Base-by-base conservation (phyloP, 2,797 vertebrate genomes). In the Champsocephalus gunnari region DNA sequence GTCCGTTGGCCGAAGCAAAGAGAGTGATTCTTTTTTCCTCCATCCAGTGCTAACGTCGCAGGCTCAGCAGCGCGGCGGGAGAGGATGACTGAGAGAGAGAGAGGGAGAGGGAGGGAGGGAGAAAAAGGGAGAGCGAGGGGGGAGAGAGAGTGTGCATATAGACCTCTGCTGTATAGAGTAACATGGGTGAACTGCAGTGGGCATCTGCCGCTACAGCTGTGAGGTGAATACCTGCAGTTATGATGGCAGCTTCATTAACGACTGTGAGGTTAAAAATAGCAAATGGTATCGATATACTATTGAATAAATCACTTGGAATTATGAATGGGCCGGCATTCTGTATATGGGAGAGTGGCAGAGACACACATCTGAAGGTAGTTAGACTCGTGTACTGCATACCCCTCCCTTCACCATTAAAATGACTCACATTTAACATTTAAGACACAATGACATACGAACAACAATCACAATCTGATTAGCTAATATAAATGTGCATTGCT, bases 31-130 rank as follows among this genome's bases (percentile, higher is more conserved):
- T 45, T 58, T 61, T 49, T 71, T 68, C 54, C 28, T 17, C 45
- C 80, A 80, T 87, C 88, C 85, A 78, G 79, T 48, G 86, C 75
- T 76, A 87, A 77, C 92, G 88, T 89, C 86, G 92, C 88, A 88
- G 89, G 81, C 84, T 90, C 81, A 84, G 88, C 89, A 89, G 81
- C 89, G 80, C 85, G 80, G 80, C 75, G 78, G 76, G 87, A 88
- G 87, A 86, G 77, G 69, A 83, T 80, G 83, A 89, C 75, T 83
- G 83, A 68, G 84, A 73, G 79, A 83, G 75, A 49, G 75, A 24
- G 64, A 48, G 76, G 56, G 80, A 71, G 72, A 38, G 64, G 55
- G 73, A 68, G 75, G 34, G 77, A 60, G 73, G 54, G 71, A 21
- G 75, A n/a, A 75, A 19, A 73, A 47, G 73, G n/a, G 77, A 34